phyloP scores from a whole-genome alignment of 2,113 vertebrate genomes.

The Columbina picui region DNA sequence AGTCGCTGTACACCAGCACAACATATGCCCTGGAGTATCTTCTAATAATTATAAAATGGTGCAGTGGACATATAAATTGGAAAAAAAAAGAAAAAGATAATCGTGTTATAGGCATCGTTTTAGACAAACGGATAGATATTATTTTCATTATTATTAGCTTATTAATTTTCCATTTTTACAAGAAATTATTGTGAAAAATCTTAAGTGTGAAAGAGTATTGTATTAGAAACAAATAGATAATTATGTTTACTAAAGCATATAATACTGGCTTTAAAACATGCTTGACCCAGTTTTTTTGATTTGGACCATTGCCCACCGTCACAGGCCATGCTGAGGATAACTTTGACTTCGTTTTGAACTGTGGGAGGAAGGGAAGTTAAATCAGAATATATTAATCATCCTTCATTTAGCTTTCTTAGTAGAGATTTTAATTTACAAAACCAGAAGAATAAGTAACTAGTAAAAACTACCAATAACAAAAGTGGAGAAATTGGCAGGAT shows the following conservation, averaged over 20 bases:
- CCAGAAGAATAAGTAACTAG: not conserved
- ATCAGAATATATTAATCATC: constrained; percentile 22
- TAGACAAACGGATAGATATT: not conserved
- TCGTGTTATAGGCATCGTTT: not conserved
- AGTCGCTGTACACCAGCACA: constrained; percentile 57
- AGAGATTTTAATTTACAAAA: constrained; percentile 21
- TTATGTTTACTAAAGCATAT: not conserved
- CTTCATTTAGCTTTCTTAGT: constrained; percentile 29
- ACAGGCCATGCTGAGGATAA: constrained; percentile 24
- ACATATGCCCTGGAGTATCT: constrained; percentile 57
- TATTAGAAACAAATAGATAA: not conserved
- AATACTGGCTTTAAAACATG: constrained; percentile 32
- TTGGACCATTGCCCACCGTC: constrained; percentile 40
- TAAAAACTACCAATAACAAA: not conserved
- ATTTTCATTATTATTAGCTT: not conserved
- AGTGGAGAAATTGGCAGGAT: not conserved
- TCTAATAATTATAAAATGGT: constrained; percentile 68
- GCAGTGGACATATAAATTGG: constrained; percentile 6
- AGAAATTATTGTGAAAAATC: not conserved
- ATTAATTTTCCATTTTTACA: not conserved
- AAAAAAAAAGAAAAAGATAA: not conserved
- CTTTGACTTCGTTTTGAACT: constrained; percentile 43
- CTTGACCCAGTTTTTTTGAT: constrained; percentile 61
- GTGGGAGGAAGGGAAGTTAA: constrained; percentile 13
- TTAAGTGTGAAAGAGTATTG: not conserved